Percentiles rank a stretch among this genome's conserved stretches.
phyloP scores from a whole-genome alignment of 2,113 vertebrate species.

The Heterochromis multidens region DNA sequence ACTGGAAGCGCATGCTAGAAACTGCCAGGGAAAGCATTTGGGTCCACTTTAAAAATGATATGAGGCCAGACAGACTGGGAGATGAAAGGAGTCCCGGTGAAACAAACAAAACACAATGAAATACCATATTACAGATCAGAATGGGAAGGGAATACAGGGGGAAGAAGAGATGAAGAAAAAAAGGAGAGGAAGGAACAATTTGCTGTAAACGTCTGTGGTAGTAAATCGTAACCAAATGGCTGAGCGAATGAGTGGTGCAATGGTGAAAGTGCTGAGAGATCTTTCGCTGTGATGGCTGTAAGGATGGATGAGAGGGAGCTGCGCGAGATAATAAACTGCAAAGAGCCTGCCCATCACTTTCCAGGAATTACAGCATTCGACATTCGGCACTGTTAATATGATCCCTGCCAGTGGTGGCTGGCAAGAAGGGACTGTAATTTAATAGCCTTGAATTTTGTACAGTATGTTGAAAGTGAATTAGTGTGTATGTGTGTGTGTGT shows the following conservation, averaged over 20 bases:
- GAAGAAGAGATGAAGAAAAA: constrained; percentile 49
- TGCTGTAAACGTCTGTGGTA: constrained; percentile 68
- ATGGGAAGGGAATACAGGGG: constrained; percentile 29
- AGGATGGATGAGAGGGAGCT: constrained; percentile 57
- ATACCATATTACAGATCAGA: constrained; percentile 72
- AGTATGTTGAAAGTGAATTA: constrained; percentile 27
- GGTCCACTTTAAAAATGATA: constrained; percentile 80
- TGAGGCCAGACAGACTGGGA: constrained; percentile 75
- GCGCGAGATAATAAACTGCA: constrained; percentile 64
- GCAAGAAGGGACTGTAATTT: constrained; percentile 18
- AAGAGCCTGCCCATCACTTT: constrained; percentile 53
- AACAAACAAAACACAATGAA: constrained; percentile 77
- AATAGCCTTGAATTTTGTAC: constrained; percentile 37
- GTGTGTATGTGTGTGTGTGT: background rate
- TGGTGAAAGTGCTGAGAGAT: constrained; percentile 66
- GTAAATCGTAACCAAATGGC: constrained; percentile 74
- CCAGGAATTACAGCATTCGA: constrained; percentile 53
- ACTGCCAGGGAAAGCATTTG: constrained; percentile 76
- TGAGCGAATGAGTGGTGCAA: constrained; percentile 40
- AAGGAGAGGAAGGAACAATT: constrained; percentile 61
- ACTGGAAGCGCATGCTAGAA: constrained; percentile 71
- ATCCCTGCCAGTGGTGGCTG: constrained; percentile 31
- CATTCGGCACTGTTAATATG: constrained; percentile 24
- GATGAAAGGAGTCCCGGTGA: constrained; percentile 75
- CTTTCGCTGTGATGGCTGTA: constrained; percentile 47